These are phyloP conservation scores for Apus apus DNA, from an alignment of 2,113 vertebrate genomes.

Conservation along the genomic window DNA sequence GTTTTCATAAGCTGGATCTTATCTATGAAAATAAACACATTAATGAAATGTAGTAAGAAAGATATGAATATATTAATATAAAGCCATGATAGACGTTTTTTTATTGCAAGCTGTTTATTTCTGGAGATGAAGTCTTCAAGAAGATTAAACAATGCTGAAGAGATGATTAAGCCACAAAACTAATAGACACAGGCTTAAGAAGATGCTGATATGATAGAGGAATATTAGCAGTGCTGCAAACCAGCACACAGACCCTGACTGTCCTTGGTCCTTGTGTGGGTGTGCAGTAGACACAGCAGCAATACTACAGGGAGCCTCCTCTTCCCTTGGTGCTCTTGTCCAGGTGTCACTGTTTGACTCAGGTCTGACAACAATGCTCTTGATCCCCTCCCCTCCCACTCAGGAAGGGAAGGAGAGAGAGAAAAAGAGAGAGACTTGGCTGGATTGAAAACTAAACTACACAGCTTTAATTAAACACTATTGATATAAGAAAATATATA, in stretches of 20 bases:
- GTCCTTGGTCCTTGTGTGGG: not conserved
- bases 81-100: conserved; percentile 21
- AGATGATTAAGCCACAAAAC: conserved; percentile 60
- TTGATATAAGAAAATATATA: too few species aligned
- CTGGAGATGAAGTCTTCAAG: conserved; percentile 28
- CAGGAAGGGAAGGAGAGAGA: too few species aligned
- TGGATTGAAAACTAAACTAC: too few species aligned
- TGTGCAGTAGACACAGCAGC: accelerated
- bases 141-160: conserved; percentile 43
- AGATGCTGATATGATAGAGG: not conserved
- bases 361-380: too few species aligned
- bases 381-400: too few species aligned
- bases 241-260: not conserved
- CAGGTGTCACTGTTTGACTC: not conserved
- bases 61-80: conserved; percentile 47
- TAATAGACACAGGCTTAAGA: conserved; percentile 18
- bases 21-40: conserved; percentile 49
- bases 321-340: not conserved
- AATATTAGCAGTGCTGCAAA: not conserved
- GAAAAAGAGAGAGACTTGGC: too few species aligned
- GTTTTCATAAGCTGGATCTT: conserved; percentile 42
- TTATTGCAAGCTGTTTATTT: conserved; percentile 20
- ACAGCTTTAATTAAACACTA: too few species aligned
- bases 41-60: conserved; percentile 38
- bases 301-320: not conserved